A percentile compares a stretch with the other conserved stretches of the same genome.
Evolutionary conservation across 2,888 invertebrate species (phyloP).

Genomic region (Drosophila multiciliata): DNA sequence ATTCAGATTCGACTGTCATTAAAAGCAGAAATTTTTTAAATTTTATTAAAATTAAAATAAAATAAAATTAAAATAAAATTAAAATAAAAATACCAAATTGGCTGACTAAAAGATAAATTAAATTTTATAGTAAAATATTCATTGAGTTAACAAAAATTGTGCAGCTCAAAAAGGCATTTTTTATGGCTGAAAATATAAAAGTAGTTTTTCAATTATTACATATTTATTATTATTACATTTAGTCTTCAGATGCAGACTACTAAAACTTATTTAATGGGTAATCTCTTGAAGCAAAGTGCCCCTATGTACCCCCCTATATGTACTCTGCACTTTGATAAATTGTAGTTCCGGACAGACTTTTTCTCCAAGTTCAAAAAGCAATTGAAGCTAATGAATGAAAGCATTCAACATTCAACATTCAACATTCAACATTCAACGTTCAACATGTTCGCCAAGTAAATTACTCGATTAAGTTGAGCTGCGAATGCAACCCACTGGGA

Average conservation of each 20-base stretch:
- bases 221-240: neutral
- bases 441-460: constrained; percentile 33
- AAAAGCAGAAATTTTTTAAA: neutral
- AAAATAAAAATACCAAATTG: neutral
- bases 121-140: neutral
- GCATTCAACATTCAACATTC: constrained; percentile 14
- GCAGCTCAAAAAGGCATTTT: neutral
- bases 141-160: neutral
- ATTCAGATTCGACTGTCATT: neutral
- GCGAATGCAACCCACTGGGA: constrained; percentile 12
- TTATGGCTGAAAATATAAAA: neutral
- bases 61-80: no score
- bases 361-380: constrained; percentile 27
- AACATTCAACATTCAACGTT: constrained; percentile 20
- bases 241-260: neutral
- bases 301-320: no score
- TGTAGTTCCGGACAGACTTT: constrained; percentile 2
- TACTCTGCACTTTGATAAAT: neutral
- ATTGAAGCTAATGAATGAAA: constrained; percentile 36
- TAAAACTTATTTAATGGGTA: neutral
- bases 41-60: neutral
- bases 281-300: neutral
- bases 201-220: neutral
- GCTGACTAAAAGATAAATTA: neutral
- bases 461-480: constrained; percentile 33